Evolutionary conservation across 2,888 invertebrate genomes (phyloP), one percentile per base, ranked within the genome.

Genomic region (Leucophora obtusa): DNA sequence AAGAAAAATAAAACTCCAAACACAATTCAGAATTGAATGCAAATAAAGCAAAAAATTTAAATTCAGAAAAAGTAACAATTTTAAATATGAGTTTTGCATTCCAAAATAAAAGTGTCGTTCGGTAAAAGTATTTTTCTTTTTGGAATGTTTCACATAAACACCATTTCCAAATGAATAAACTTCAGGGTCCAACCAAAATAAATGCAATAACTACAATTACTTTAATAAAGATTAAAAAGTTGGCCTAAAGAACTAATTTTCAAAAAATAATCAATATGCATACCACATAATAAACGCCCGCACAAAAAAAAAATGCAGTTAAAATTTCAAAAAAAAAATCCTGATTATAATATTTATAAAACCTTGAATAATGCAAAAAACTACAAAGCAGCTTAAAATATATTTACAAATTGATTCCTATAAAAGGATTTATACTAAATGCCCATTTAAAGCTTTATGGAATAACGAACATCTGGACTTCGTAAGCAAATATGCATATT

Each of bases 351-450:
- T 38, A 38, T 11, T n/a, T n/a, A n/a, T 1, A n/a, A 47, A 47
- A 47, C 43, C 43, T 47, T 47, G n/a, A 47, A 47, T n/a, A n/a
- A 47, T n/a, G 5, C n/a, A 47, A 47, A 47, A 14, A n/a, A 14
- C 43, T 47, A n/a, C 14, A 47, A 47, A 47, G n/a, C 43, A n/a
- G 6, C 43, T 11, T 38, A 47, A 47, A 47, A 14, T 5, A 14
- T n/a, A 47, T n/a, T n/a, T n/a, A 47, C 14, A 47, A n/a, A 47
- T n/a, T 14, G n/a, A 66, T 73, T 24, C 24, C 51, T 59, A 35
- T 24, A 65, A 63, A 58, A 56, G 63, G 63, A 63, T 59, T 51
- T 51, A 50, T 10, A n/a, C 1, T 8, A 51, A 51, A 50, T 62
- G 50, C 28, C 50, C 63, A 51, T 63, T 14, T 47, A 17, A 15